phyloP scores from a whole-genome alignment of 1,140 invertebrate species.

The Halictus rubicundus region DNA sequence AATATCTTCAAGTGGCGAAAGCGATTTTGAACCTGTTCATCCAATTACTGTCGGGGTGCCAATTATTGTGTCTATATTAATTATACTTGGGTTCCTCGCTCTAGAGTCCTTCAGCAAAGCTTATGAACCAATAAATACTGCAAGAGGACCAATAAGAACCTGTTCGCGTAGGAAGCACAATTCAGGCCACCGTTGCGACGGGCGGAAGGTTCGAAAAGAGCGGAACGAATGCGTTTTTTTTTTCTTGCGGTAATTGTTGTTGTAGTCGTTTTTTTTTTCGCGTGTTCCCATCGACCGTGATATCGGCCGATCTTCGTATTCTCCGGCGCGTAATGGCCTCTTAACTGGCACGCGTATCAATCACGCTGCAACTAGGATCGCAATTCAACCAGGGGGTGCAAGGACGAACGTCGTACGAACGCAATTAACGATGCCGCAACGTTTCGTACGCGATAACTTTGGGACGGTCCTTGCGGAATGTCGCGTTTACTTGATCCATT shows the following conservation, averaged over 20 bases:
- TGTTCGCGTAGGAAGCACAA: too few relatives aligned
- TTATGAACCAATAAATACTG: too few relatives aligned
- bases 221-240: background rate
- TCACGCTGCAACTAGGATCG: background rate
- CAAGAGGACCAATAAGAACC: too few relatives aligned
- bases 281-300: background rate
- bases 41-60: too few relatives aligned
- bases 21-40: too few relatives aligned
- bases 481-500: conserved; percentile 45
- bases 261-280: background rate
- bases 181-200: too few relatives aligned
- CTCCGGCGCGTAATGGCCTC: background rate
- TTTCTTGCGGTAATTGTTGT: background rate
- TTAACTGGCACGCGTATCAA: conserved; percentile 11
- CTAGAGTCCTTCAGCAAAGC: too few relatives aligned
- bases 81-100: too few relatives aligned
- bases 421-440: conserved; percentile 41
- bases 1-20: too few relatives aligned
- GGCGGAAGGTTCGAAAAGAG: background rate
- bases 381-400: background rate
- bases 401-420: conserved; percentile 21
- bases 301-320: conserved; percentile 7
- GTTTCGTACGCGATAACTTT: conserved; percentile 12
- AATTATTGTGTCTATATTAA: too few relatives aligned
- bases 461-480: conserved; percentile 7